phyloP scores from a whole-genome alignment of 2,113 vertebrate genomes.

The Gyps fulvus region DNA sequence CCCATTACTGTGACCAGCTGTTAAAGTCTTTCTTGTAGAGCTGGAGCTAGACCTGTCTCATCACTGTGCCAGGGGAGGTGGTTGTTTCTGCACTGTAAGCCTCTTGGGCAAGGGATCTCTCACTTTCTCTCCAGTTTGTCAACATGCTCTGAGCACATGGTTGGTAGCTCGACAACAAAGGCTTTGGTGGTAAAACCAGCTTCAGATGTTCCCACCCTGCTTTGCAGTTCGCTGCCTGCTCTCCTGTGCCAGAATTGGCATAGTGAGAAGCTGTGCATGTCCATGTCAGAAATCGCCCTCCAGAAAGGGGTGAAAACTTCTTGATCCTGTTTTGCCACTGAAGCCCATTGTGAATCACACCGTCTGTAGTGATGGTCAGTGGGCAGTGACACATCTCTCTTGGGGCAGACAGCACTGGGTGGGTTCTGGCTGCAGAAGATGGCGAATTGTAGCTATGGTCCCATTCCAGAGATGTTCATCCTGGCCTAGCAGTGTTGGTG shows the following conservation, averaged over 20 bases:
- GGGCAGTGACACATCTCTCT: background rate
- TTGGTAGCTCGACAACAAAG: background rate
- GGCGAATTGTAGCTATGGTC: background rate
- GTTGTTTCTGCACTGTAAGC: background rate
- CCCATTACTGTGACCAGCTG: background rate
- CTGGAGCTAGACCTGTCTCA: background rate
- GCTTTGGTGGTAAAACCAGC: background rate
- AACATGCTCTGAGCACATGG: background rate
- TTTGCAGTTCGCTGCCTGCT: background rate
- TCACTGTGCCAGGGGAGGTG: background rate
- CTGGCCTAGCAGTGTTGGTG: background rate
- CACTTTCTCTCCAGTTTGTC: background rate
- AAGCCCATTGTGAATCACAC: background rate
- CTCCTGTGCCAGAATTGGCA: background rate
- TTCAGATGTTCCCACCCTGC: background rate
- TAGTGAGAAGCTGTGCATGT: background rate
- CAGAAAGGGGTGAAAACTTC: background rate
- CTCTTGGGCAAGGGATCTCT: background rate
- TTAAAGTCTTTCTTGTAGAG: background rate
- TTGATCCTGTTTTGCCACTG: background rate
- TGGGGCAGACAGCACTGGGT: background rate
- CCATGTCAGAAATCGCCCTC: background rate
- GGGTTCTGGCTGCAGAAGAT: background rate
- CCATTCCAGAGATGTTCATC: background rate
- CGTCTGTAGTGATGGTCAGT: rapidly evolving